Percentiles rank a stretch among this genome's conserved stretches.
Evolutionary conservation across 2,797 vertebrate genomes (phyloP).

Genomic region (Pogonophryne albipinna): DNA sequence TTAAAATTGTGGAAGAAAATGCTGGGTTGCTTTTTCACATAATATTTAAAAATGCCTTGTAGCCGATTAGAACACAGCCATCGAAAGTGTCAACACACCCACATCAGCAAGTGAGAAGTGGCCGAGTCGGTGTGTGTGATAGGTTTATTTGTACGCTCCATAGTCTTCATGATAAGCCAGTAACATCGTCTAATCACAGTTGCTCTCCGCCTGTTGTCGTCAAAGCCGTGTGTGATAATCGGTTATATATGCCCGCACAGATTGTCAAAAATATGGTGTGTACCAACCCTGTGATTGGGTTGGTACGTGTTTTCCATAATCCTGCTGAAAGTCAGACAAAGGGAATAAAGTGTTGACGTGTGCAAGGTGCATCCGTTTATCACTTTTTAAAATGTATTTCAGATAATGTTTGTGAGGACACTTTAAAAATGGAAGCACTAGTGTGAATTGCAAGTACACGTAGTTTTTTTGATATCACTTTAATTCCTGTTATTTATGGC

Average conservation of each 20-base stretch:
- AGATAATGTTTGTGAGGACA: not conserved
- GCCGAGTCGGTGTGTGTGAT: not conserved
- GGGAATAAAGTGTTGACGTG: conserved; percentile 1
- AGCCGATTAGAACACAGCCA: not conserved
- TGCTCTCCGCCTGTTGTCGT: not conserved
- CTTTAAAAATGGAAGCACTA: not conserved
- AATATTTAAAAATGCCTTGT: not conserved
- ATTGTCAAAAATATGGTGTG: not conserved
- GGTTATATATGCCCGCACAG: not conserved
- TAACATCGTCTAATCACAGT: not conserved
- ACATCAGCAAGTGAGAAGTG: conserved; percentile 26
- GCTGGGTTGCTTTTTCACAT: not conserved
- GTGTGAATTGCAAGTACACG: not conserved
- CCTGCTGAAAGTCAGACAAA: too few species aligned
- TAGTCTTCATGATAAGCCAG: not conserved
- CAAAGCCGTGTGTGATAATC: not conserved
- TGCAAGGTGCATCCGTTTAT: not conserved
- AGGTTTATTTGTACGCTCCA: not conserved
- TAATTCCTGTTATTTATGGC: conserved; percentile 6
- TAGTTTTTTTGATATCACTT: not conserved
- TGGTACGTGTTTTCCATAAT: too few species aligned
- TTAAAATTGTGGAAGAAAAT: not conserved
- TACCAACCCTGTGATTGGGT: too few species aligned
- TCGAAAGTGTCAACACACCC: conserved; percentile 6
- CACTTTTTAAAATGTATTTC: conserved; percentile 5